Base-by-base conservation (phyloP, 2,113 vertebrate genomes). In the Gymnogyps californianus region DNA sequence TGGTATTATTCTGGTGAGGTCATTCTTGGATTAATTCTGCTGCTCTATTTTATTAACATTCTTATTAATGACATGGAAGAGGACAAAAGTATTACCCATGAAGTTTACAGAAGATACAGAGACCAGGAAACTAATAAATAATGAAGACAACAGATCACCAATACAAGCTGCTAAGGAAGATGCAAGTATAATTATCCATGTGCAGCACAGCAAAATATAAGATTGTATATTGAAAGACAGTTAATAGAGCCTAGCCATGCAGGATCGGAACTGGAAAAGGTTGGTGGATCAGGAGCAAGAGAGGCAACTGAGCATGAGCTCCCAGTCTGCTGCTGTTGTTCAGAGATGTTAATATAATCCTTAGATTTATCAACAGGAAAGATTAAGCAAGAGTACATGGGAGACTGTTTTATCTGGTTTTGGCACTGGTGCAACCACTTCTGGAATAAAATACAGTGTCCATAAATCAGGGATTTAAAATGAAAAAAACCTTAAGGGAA, bases 351-450 rank as follows among this genome's bases (percentile, higher is more conserved):
- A 62, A 77, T 93, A 83, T 94, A 97, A 96, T 93, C 95, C 92
- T 92, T 87, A 95, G 90, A 92, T 96, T 96, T 97, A 95, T 88
- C 76, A 78, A 66, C 90, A 93, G 92, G 86, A 94, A 71, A 96
- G 93, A 95, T 96, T 96, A 97, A 84, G 77, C 93, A 94, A 47
- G 87, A 94, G 94, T 81, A 82, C 77, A 93, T 38, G 51, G 47
- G 52, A 96, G 66, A 61, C 88, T 81, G 44, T 78, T 96, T 82
- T 81, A 72, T 93, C 80, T 96, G 89, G 6, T 51, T 87, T 94
- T 97, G 95, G 94, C 96, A 90, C 32, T 29, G 55, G 38, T 93
- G 88, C 94, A 95, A 5, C 76, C 42, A 90, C 61, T 94, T 89
- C 80, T 93, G 83, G 34, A 91, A 89, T 81, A 92, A 92, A 90